Evolutionary conservation across 2,888 invertebrate genomes (phyloP), one percentile per base, ranked within the genome.

Genomic region (Seira ritae): DNA sequence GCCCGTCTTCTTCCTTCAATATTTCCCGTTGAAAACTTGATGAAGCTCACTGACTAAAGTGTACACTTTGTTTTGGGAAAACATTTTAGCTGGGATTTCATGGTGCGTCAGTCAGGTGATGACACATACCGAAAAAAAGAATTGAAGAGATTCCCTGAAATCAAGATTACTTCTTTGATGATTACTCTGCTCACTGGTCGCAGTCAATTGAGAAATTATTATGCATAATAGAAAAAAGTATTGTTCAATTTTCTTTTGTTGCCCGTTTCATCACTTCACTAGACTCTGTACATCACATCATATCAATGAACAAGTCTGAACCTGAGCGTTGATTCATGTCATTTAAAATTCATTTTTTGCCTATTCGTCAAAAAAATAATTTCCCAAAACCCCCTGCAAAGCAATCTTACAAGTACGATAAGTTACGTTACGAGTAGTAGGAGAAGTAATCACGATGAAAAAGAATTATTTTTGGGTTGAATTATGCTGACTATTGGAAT

Each of bases 41-140:
- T 60, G 60, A 60, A n/a, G n/a, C n/a, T n/a, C n/a, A n/a, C n/a
- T n/a, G n/a, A n/a, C n/a, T n/a, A n/a, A n/a, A 10, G 60, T n/a
- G 60, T 17, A n/a, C 60, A 17, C 17, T 12, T 8, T 42, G 3
- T 8, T 15, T 15, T 60, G 60, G 42, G 42, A 8, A 42, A 42
- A 42, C 42, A 8, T 42, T 75, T 19, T 37, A 42, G 20, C 37
- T 69, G 19, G n/a, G 23, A 69, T 62, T 73, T 75, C 69, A 71
- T 65, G 66, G 37, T 42, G 37, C 75, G 75, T 81, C n/a, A n/a
- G n/a, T n/a, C 80, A 75, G 67, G 75, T 81, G 81, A 81, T 81
- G 81, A 81, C 76, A 81, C 23, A 42, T 4, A 66, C 24, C 19
- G 17, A 67, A 50, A 20, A 55, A 42, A 12, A 42, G 42, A 42